Base-by-base conservation (phyloP, 2,113 vertebrate genomes). In the Tetrao urogallus region DNA sequence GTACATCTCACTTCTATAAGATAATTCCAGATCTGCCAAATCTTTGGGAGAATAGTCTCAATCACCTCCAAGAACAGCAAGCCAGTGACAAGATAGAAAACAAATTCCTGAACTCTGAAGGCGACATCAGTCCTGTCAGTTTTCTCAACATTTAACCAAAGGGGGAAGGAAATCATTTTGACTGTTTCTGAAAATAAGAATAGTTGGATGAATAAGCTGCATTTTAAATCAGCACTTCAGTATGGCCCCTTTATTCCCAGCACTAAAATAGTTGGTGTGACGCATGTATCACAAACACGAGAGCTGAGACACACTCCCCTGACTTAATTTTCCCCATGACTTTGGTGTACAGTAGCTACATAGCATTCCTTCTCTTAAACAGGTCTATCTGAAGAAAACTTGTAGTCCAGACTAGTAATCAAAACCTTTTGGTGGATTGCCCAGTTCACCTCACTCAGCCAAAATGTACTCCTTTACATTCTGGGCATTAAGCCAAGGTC, bases 391-490 rank as follows among this genome's bases (percentile, higher is more conserved):
- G 60, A 88, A 70, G 78, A 70, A 77, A 87, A 80, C 16, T 15
- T 66, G 30, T 66, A 52, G 75, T 42, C 42, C n/a, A 73, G 56
- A 14, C 32, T 42, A 80, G 36, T 45, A 82, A 91, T 88, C 60
- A 92, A 90, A 93, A 64, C 38, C 11, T 83, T 83, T 82, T 90
- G 80, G 76, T 90, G 60, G 32, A 34, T 45, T 90, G 60, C 47
- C 78, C 56, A 77, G 42, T 42, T 87, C 71, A 89, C 32, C 50
- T 89, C 21, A 47, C 15, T 82, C 75, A 70, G 82, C 67, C 71
- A 93, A 82, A 21, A 79, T 42, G 54, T 42, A 45, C 45, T 92
- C 54, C 65, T 92, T 73, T 80, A 85, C 36, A 91, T 66, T 14
- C 21, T 82, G 28, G 67, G 54, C 71, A 71, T 5, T 22, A 52